phyloP scores from a whole-genome alignment of 2,113 vertebrate species.

The Ictalurus punctatus region DNA sequence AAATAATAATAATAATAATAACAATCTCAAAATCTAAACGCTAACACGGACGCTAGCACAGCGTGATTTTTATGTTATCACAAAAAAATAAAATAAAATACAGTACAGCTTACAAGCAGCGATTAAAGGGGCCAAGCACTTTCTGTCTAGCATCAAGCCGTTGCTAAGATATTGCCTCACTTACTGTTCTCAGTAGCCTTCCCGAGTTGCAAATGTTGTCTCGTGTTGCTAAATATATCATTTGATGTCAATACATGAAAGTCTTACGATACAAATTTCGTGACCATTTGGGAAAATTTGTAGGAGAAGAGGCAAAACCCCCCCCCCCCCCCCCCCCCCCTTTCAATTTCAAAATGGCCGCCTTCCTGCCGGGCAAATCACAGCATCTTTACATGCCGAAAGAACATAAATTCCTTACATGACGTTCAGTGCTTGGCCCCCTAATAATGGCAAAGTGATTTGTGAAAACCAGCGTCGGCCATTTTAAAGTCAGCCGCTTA shows the following conservation, averaged over 20 bases:
- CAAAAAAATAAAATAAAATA: neutral
- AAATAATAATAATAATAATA: neutral
- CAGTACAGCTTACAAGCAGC: neutral
- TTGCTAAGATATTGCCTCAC: neutral
- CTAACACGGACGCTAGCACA: neutral
- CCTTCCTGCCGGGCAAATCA: neutral
- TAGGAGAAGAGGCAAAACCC: neutral
- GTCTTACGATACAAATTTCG: neutral
- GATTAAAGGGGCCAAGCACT: constrained; percentile 6
- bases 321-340: no score
- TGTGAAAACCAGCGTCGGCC: neutral
- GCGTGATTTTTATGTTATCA: neutral
- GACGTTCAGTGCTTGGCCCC: neutral
- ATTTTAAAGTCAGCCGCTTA: neutral
- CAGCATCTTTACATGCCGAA: neutral
- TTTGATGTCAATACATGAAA: neutral
- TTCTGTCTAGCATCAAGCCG: neutral
- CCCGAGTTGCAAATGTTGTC: neutral
- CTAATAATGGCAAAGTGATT: neutral
- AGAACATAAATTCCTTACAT: neutral
- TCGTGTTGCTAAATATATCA: neutral
- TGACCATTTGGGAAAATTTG: neutral
- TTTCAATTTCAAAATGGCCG: neutral
- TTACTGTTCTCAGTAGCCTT: neutral
- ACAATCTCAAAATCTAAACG: neutral